These are phyloP conservation scores for Procambarus clarkii DNA, from an alignment of 1,140 invertebrate genomes.

Conservation along the genomic window DNA sequence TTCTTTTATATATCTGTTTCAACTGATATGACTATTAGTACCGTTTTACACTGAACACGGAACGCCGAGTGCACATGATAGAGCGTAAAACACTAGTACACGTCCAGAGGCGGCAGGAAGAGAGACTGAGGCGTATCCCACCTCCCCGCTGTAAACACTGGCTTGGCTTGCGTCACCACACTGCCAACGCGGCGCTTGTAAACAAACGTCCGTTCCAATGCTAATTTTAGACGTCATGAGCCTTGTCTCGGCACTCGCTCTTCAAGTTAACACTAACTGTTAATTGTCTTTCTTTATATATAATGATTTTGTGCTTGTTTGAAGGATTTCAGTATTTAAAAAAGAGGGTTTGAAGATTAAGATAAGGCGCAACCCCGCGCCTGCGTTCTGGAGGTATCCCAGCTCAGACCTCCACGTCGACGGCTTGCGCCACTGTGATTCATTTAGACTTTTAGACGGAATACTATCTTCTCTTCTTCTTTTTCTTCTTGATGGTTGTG, in stretches of 20 bases:
- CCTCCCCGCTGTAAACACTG: not conserved
- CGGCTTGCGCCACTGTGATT: not conserved
- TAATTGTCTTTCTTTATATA: too few species aligned
- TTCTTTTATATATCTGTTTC: too few species aligned
- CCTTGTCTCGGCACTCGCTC: too few species aligned
- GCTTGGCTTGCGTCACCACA: conserved; percentile 5
- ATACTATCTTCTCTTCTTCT: too few species aligned
- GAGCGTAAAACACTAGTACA: not conserved
- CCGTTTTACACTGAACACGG: too few species aligned
- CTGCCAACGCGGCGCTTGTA: conserved; percentile 31
- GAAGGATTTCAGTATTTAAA: not conserved
- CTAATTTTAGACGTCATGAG: too few species aligned
- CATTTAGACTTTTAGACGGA: too few species aligned
- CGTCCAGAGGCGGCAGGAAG: not conserved
- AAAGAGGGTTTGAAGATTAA: not conserved
- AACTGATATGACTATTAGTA: too few species aligned
- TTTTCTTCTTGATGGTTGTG: too few species aligned
- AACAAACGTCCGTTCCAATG: not conserved
- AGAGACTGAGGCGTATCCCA: not conserved
- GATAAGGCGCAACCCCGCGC: not conserved
- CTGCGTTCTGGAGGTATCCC: not conserved
- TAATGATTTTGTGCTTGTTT: too few species aligned
- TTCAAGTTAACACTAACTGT: too few species aligned
- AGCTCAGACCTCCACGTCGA: not conserved
- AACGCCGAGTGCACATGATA: too few species aligned